Percentiles rank a stretch among this genome's conserved stretches.
Conservation (phyloP, 1,140 invertebrate species). For the Littorina saxatilis region DNA sequence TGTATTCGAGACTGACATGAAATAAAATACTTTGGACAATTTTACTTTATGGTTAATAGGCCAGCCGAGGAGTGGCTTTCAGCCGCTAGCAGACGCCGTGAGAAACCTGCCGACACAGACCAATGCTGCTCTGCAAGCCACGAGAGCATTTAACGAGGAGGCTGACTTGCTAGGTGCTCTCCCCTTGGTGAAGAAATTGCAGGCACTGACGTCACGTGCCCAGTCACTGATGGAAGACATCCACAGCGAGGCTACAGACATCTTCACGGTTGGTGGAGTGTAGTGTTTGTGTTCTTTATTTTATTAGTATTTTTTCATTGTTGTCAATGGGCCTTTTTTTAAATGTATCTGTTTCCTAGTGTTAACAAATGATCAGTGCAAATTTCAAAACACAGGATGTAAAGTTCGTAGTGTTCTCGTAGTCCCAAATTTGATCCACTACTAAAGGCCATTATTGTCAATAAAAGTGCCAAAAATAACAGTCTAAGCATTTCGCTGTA, state of each 20-base stretch:
- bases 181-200: constrained; percentile 40
- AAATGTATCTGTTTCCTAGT: no score
- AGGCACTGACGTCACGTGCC: constrained; percentile 32
- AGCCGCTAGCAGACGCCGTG: constrained; percentile 14
- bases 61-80: constrained; percentile 23
- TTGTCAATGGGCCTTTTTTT: background rate
- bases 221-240: constrained; percentile 41
- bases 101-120: constrained; percentile 21
- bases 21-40: no score
- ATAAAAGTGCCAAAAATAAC: no score
- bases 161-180: constrained; percentile 25
- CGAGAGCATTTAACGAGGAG: background rate
- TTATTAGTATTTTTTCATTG: background rate
- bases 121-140: constrained; percentile 1
- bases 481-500: no score
- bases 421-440: no score
- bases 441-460: no score
- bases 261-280: constrained; percentile 8
- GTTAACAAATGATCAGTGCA: no score
- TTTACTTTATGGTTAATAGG: no score
- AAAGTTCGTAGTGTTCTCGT: no score
- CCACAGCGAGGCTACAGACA: constrained; percentile 32
- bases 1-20: no score
- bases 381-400: no score
- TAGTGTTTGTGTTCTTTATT: background rate